Evolutionary conservation across 2,797 vertebrate species (phyloP).

Genomic region (Enteromius thamalakanensis): DNA sequence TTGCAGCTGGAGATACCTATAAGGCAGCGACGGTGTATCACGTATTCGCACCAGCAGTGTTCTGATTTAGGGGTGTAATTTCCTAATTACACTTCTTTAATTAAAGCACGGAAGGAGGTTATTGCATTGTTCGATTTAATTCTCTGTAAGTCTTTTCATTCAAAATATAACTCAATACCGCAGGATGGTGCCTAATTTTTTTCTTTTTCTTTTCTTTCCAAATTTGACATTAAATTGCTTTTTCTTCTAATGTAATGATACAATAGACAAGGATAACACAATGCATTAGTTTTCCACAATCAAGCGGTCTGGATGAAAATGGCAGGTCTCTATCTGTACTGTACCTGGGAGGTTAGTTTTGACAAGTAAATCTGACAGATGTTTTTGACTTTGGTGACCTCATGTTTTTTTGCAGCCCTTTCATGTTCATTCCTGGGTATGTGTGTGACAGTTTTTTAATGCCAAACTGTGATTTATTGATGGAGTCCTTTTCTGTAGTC

Average conservation of each 20-base stretch:
- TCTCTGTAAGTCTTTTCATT: conserved; percentile 34
- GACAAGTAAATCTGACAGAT: conserved; percentile 28
- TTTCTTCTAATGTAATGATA: not conserved
- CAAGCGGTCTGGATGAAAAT: conserved; percentile 5
- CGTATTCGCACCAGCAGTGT: conserved; percentile 41
- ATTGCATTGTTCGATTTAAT: conserved; percentile 37
- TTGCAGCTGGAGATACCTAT: conserved; percentile 52
- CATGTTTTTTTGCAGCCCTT: not conserved
- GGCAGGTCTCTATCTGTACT: not conserved
- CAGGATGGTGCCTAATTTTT: not conserved
- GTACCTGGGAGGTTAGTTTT: not conserved
- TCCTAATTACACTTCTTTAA: conserved; percentile 57
- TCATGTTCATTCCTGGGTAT: conserved; percentile 3
- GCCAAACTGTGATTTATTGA: not conserved
- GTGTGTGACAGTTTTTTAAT: not conserved
- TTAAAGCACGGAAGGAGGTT: conserved; percentile 36
- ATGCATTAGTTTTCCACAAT: not conserved
- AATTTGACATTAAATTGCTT: conserved; percentile 25
- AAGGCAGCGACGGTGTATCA: conserved; percentile 40
- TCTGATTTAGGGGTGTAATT: conserved; percentile 48
- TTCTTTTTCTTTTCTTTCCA: not conserved
- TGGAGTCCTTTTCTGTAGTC: not conserved
- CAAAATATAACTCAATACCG: conserved; percentile 23
- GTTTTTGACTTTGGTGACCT: conserved; percentile 38
- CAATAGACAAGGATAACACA: not conserved